A percentile compares a stretch with the other conserved stretches of the same genome.
Evolutionary conservation across 2,888 invertebrate genomes (phyloP).

Genomic region (Ectemnius continuus): DNA sequence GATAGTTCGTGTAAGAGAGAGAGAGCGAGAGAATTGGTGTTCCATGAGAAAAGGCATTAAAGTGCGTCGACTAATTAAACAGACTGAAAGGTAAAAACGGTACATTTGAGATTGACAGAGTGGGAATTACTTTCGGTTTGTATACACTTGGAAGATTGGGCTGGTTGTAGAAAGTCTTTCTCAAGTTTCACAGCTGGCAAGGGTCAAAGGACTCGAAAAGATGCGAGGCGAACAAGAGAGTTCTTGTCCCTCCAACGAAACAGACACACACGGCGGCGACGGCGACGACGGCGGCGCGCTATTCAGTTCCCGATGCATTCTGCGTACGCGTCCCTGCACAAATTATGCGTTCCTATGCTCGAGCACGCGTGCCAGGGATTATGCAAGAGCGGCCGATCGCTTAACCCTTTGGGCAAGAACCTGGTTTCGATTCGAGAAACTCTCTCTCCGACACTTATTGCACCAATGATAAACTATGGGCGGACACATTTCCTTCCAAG

Average conservation of each 20-base stretch:
- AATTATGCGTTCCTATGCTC: constrained; percentile 61
- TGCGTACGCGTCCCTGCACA: constrained; percentile 35
- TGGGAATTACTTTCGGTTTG: too few species aligned
- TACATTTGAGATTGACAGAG: too few species aligned
- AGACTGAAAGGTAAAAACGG: too few species aligned
- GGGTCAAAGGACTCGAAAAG: constrained; percentile 14
- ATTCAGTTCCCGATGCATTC: constrained; percentile 34
- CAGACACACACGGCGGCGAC: neutral
- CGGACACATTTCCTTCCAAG: too few species aligned
- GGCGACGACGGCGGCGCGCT: too few species aligned
- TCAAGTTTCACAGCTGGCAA: neutral
- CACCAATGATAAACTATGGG: too few species aligned
- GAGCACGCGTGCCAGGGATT: constrained; percentile 57
- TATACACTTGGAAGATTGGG: too few species aligned
- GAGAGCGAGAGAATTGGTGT: neutral
- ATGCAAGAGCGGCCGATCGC: constrained; percentile 51
- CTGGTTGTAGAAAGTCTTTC: too few species aligned
- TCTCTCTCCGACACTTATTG: too few species aligned
- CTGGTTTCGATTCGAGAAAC: constrained; percentile 12
- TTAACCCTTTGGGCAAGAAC: constrained; percentile 36
- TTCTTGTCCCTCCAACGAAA: neutral
- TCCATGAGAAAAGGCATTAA: constrained; percentile 11
- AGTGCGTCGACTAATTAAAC: neutral
- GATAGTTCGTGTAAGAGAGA: neutral
- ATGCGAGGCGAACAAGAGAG: neutral